phyloP scores from a whole-genome alignment of 2,888 invertebrate species.

The Mesorhabditis spiculigera region DNA sequence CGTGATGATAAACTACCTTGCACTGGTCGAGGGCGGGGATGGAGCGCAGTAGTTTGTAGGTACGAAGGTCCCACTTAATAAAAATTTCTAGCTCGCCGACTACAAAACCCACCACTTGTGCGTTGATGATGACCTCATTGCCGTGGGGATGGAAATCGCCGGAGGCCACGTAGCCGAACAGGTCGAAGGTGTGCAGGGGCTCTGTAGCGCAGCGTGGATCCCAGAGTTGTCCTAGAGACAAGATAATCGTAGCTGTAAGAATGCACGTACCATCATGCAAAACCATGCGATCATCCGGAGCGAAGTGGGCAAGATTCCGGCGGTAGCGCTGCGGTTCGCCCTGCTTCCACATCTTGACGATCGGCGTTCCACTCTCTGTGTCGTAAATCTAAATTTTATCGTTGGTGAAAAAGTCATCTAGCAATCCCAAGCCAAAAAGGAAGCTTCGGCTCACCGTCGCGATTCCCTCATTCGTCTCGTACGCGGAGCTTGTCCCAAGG shows the following conservation, averaged over 20 bases:
- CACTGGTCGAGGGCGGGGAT: slow-evolving; percentile 90
- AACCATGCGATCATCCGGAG: slow-evolving; percentile 26
- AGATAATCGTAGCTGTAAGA: neutral
- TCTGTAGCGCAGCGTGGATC: slow-evolving; percentile 63
- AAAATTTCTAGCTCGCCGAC: neutral
- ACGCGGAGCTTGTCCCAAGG: slow-evolving; percentile 68
- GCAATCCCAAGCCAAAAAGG: neutral
- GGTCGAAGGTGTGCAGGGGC: slow-evolving; percentile 93
- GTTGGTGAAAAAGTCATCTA: slow-evolving; percentile 6
- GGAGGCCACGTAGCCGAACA: slow-evolving; percentile 70
- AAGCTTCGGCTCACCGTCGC: slow-evolving; percentile 67
- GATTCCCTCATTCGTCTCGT: slow-evolving; percentile 73
- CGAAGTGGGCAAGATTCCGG: slow-evolving; percentile 27
- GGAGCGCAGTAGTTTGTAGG: slow-evolving; percentile 86
- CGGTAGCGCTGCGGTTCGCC: slow-evolving; percentile 60
- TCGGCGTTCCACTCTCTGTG: slow-evolving; percentile 72
- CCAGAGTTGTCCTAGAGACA: slow-evolving; percentile 28
- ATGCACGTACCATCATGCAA: slow-evolving; percentile 26
- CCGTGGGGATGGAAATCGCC: slow-evolving; percentile 54
- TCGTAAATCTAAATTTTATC: slow-evolving; percentile 72
- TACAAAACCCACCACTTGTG: slow-evolving; percentile 71
- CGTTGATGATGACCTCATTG: slow-evolving; percentile 79
- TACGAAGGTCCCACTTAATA: slow-evolving; percentile 88
- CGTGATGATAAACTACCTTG: slow-evolving; percentile 80
- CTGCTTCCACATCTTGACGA: slow-evolving; percentile 68